Percentiles rank a stretch among this genome's conserved stretches.
Conservation (phyloP, 1,140 invertebrate genomes). For the Drosophila punjabiensis region DNA sequence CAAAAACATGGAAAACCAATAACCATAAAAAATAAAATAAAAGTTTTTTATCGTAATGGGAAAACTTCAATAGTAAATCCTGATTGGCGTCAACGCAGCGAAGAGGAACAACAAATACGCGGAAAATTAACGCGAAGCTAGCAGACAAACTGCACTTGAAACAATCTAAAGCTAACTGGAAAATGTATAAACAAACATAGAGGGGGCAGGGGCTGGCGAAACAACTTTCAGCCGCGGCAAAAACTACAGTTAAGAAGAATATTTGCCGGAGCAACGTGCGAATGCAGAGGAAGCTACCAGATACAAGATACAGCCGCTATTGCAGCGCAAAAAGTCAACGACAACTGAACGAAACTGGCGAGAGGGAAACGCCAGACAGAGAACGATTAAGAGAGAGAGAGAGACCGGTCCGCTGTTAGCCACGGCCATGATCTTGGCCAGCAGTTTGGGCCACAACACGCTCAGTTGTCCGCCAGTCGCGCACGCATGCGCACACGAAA, state of each 20-base stretch:
- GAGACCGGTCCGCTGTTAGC: constrained; percentile 37
- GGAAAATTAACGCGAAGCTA: constrained; percentile 30
- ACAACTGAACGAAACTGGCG: constrained; percentile 58
- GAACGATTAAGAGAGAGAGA: constrained; percentile 10
- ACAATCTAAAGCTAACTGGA: constrained; percentile 70
- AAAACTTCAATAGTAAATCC: constrained; percentile 42
- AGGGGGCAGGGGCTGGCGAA: constrained; percentile 33
- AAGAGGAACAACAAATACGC: constrained; percentile 22
- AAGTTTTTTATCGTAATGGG: constrained; percentile 24
- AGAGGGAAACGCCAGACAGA: constrained; percentile 17
- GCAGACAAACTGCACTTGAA: constrained; percentile 61
- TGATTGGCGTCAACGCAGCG: constrained; percentile 21
- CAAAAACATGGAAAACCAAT: not conserved
- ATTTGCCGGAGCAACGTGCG: constrained; percentile 47
- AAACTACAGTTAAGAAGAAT: constrained; percentile 77
- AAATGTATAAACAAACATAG: constrained; percentile 76
- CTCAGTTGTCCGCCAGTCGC: constrained; percentile 72
- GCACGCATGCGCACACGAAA: constrained; percentile 71
- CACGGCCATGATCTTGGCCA: constrained; percentile 69
- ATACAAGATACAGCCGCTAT: constrained; percentile 34
- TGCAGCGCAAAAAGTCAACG: constrained; percentile 66
- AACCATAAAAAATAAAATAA: constrained; percentile 18
- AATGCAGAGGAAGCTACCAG: constrained; percentile 37
- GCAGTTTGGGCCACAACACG: constrained; percentile 36
- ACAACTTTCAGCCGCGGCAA: constrained; percentile 65